Base-by-base conservation (phyloP, 2,888 invertebrate genomes). In the Melinaea menophilus region DNA sequence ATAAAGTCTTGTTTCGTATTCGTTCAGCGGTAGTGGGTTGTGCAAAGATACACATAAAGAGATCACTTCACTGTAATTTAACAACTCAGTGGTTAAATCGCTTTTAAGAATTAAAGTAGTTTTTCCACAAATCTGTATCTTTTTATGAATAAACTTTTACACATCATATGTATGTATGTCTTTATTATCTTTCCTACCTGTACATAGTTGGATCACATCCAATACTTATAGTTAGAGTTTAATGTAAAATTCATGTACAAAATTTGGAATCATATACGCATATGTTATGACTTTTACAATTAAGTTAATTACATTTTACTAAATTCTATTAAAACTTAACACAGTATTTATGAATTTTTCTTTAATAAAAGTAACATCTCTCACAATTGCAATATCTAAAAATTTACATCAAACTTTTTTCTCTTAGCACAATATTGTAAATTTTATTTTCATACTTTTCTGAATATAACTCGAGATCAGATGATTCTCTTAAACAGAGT, bases 401-500 rank as follows among this genome's bases (percentile, higher is more conserved):
- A 31, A 51, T 7, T 3, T 7, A 4, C 7, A 31, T 51, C 31
- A 9, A 51, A 31, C 31, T 51, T 51, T 51, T 51, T 51, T 51
- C 51, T 51, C 31, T 51, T 51, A 11, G 2, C 22, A 51, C 31
- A 31, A 31, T 51, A 63, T 59, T 64, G 63, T 62, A 62, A 66
- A 69, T 69, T 67, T 66, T 65, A 55, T 66, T 61, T 70, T 69
- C 63, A 63, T 73, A 71, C 70, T 69, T 71, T 71, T 73, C 67
- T 68, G 67, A 56, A 61, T 55, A 54, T 62, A 66, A 66, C 67
- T 66, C 61, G 67, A 59, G 62, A 60, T 58, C 57, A 66, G 69
- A 71, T 71, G 70, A 72, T 70, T 66, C 83, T 82, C 84, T 84
- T 86, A 86, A 86, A 87, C 85, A 86, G 81, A 82, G 81, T 78